Base-by-base conservation (phyloP, 2,797 vertebrate species). In the Gallinago stenura region DNA sequence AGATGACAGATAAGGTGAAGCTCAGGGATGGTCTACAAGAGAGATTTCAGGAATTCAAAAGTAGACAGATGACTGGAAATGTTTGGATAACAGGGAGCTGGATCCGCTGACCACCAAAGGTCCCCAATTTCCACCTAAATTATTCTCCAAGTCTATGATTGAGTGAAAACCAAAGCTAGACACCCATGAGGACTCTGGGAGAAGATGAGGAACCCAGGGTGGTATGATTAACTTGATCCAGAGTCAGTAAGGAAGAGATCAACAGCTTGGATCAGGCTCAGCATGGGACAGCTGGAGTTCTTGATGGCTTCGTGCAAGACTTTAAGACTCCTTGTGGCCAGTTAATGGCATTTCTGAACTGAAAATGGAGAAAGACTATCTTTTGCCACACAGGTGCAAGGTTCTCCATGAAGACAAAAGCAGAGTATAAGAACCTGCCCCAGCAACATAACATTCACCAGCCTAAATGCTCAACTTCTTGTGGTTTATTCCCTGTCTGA, bases 81-180 rank as follows among this genome's bases (percentile, higher is more conserved):
- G 19, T 57, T 54, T 76, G 57, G 30, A 17, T 54, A 46, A 26
- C 28, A 46, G 15, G 9, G 15, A 85, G 31, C 19, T 80, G 51
- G 51, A 51, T 25, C 50, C 7, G 41, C 31, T 58, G 28, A 31
- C 19, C 15, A 51, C 60, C 24, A 5, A n/a, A 78, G 14, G 15
- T 62, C 25, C 12, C 60, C 11, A 19, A 43, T 73, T 46, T 21
- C 45, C 45, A 69, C n/a, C 37, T 45, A 11, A 48, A 37, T 37
- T 64, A 50, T 66, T 57, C 30, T 71, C 24, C 3, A 2, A 7
- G 12, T 15, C 61, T 17, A 0, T 3, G 3, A 16, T 6, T 62
- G 68, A 43, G 15, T 41, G 33, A 64, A 45, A 77, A 48, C 15
- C 7, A 7, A 21, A 57, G 25, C 25, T 37, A 12, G 30, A 25